phyloP scores from a whole-genome alignment of 2,113 vertebrate genomes.

The Calonectris borealis region DNA sequence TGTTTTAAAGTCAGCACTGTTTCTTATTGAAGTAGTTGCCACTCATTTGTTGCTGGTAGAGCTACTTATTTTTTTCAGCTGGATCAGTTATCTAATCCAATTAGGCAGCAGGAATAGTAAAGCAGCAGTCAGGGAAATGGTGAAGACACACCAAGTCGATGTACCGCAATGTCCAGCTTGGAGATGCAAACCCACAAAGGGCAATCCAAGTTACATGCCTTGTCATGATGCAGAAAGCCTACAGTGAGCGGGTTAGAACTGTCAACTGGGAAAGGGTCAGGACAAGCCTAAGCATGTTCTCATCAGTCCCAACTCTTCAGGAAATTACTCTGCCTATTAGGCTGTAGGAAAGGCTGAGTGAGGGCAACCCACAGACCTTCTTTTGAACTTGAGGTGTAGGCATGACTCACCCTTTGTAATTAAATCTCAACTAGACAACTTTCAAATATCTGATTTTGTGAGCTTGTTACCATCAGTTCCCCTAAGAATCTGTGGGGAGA shows the following conservation, averaged over 20 bases:
- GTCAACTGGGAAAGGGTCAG: background rate
- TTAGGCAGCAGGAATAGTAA: background rate
- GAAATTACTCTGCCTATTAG: background rate
- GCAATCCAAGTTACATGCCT: background rate
- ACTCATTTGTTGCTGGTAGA: background rate
- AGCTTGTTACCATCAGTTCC: background rate
- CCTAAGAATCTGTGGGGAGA: background rate
- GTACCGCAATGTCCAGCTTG: background rate
- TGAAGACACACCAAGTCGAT: background rate
- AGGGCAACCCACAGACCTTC: background rate
- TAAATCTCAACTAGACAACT: background rate
- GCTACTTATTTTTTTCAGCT: background rate
- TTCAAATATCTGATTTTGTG: background rate
- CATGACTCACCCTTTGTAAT: background rate
- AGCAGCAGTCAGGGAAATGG: background rate
- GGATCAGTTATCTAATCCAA: background rate
- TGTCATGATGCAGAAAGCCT: background rate
- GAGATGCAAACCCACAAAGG: background rate
- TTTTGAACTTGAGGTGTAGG: background rate
- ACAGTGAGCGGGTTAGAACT: background rate
- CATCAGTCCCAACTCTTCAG: background rate
- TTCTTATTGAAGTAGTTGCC: background rate
- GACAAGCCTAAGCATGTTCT: background rate
- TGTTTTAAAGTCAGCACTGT: background rate
- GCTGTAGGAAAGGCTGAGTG: background rate